Evolutionary conservation across 2,888 invertebrate species (phyloP).

Genomic region (Dynastes grantii): DNA sequence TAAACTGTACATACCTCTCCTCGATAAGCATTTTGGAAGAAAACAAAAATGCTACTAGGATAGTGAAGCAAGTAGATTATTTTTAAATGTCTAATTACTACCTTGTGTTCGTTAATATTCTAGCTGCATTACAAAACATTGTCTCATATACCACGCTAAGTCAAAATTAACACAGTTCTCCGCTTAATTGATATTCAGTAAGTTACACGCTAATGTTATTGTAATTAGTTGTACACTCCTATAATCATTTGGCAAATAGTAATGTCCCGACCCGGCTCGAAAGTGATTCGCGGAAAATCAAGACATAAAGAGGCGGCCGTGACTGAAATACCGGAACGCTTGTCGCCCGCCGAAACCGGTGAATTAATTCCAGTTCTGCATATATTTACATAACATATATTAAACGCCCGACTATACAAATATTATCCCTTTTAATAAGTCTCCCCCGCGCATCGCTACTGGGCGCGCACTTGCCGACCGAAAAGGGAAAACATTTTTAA

Average conservation of each 20-base stretch:
- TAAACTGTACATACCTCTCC: too few relatives aligned
- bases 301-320: conserved; percentile 29
- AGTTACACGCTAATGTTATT: conserved; percentile 39
- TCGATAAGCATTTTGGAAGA: too few relatives aligned
- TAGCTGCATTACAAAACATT: too few relatives aligned
- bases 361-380: conserved; percentile 40
- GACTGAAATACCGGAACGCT: conserved; percentile 34
- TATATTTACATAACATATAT: conserved; percentile 46
- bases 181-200: conserved; percentile 27
- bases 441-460: neutral
- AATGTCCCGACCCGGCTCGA: conserved; percentile 21
- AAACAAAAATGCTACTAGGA: too few relatives aligned
- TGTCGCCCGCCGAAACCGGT: neutral
- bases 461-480: neutral
- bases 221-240: conserved; percentile 29
- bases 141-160: too few relatives aligned
- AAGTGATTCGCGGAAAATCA: conserved; percentile 35
- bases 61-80: too few relatives aligned
- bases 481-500: conserved; percentile 6
- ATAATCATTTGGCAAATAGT: conserved; percentile 36
- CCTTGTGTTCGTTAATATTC: too few relatives aligned
- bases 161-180: conserved; percentile 17
- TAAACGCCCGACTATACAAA: conserved; percentile 41
- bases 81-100: too few relatives aligned
- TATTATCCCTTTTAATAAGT: conserved; percentile 44